A percentile compares a stretch with the other conserved stretches of the same genome.
Evolutionary conservation across 2,113 vertebrate genomes (phyloP).

Genomic region (Pygathrix nemaeus): DNA sequence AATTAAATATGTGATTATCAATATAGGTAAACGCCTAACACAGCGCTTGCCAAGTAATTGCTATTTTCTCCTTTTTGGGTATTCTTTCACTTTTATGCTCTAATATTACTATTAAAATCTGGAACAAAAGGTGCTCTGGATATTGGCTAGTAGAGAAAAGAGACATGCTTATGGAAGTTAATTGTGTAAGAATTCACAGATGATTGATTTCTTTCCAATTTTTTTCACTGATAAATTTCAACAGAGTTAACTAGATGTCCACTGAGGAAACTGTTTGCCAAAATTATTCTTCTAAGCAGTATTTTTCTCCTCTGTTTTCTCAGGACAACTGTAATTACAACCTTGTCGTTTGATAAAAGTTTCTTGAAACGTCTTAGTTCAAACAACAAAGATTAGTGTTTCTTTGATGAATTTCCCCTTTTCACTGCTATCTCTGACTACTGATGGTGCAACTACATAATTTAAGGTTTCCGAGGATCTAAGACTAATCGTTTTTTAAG

Average conservation of each 20-base stretch:
- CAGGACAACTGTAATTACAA: neutral
- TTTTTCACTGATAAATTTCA: slow-evolving; percentile 24
- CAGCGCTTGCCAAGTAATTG: neutral
- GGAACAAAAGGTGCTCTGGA: neutral
- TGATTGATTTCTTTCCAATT: neutral
- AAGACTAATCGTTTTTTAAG: neutral
- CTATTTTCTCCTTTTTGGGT: neutral
- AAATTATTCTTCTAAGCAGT: neutral
- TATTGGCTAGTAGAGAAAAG: neutral
- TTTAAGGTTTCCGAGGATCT: neutral
- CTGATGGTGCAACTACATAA: neutral
- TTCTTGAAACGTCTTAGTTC: neutral
- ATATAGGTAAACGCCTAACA: neutral
- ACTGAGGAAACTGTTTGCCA: neutral
- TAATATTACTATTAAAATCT: neutral
- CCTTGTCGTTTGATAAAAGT: neutral
- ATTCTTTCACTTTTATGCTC: neutral
- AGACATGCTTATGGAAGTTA: neutral
- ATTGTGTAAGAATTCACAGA: neutral
- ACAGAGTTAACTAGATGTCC: neutral
- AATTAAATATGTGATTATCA: neutral
- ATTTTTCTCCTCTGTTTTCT: neutral
- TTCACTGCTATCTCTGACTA: neutral
- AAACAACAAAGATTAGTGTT: neutral
- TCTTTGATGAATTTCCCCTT: neutral